Percentiles rank a stretch among this genome's conserved stretches.
Conservation (phyloP, 2,797 vertebrate genomes). For the Clarias fuscus region DNA sequence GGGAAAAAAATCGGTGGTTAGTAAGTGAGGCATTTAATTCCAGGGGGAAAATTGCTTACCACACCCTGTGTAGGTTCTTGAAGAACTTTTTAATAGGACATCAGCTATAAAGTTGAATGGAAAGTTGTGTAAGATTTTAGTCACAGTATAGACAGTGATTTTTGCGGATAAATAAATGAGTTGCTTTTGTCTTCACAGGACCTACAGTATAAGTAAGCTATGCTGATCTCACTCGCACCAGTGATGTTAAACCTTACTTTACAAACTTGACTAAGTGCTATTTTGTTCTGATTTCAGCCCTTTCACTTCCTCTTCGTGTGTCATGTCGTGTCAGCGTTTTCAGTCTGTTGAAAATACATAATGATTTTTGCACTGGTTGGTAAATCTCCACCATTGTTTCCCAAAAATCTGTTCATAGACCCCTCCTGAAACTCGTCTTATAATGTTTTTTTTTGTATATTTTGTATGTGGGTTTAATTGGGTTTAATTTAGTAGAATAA, state of each 20-base stretch:
- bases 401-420: not conserved
- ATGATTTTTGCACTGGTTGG: not conserved
- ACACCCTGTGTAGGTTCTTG: not conserved
- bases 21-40: not conserved
- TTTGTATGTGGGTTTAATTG: not conserved
- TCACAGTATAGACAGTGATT: constrained; percentile 10
- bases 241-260: not conserved
- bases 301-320: not conserved
- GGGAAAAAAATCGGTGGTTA: not conserved
- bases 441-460: not conserved
- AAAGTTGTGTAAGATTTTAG: not conserved
- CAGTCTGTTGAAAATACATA: not conserved
- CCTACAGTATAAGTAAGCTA: not conserved
- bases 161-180: not conserved
- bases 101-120: not conserved
- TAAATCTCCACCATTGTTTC: not conserved
- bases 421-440: not conserved
- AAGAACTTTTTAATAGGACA: not conserved
- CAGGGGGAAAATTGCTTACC: not conserved
- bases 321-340: not conserved
- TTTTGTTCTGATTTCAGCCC: not conserved
- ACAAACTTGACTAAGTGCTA: not conserved
- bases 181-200: not conserved
- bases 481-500: not conserved
- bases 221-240: constrained; percentile 2